phyloP scores from a whole-genome alignment of 1,140 invertebrate genomes.

The Danaus melanippus region DNA sequence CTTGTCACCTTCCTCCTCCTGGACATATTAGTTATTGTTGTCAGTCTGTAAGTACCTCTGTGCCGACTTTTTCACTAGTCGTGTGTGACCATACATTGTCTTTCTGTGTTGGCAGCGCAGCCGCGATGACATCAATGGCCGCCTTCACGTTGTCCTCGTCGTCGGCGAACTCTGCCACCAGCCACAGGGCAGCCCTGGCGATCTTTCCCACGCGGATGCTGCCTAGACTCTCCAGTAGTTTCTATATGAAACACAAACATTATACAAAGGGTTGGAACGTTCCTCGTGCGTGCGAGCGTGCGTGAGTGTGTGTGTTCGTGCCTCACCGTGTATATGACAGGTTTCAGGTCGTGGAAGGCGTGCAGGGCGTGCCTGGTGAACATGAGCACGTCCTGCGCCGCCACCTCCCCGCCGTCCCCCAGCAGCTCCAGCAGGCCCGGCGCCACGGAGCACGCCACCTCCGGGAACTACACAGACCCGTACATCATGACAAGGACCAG shows the following conservation, averaged over 20 bases:
- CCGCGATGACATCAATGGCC: conserved; percentile 83
- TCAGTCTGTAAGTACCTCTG: neutral
- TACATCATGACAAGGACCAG: too few species aligned
- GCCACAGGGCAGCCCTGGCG: conserved; percentile 97
- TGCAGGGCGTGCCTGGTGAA: conserved; percentile 97
- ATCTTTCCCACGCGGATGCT: conserved; percentile 89
- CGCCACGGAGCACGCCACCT: conserved; percentile 94
- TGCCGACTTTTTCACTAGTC: too few species aligned
- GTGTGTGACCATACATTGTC: neutral
- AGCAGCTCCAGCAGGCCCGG: conserved; percentile 96
- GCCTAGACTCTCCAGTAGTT: conserved; percentile 85
- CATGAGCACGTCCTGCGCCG: conserved; percentile 94
- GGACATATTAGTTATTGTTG: neutral
- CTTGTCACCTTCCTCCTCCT: conserved; percentile 16
- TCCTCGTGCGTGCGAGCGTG: neutral
- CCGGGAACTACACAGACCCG: conserved; percentile 82
- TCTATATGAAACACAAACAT: conserved; percentile 47
- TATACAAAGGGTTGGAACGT: too few species aligned
- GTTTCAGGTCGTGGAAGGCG: conserved; percentile 87
- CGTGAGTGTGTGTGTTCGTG: neutral
- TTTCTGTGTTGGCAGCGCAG: conserved; percentile 80
- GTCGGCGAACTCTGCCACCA: conserved; percentile 95
- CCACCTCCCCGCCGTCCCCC: conserved; percentile 94
- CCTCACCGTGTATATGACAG: conserved; percentile 66
- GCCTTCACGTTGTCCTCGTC: conserved; percentile 83